Evolutionary conservation across 2,797 vertebrate species (phyloP), one percentile per base, ranked within the genome.

Genomic region (Crocidura indochinensis): DNA sequence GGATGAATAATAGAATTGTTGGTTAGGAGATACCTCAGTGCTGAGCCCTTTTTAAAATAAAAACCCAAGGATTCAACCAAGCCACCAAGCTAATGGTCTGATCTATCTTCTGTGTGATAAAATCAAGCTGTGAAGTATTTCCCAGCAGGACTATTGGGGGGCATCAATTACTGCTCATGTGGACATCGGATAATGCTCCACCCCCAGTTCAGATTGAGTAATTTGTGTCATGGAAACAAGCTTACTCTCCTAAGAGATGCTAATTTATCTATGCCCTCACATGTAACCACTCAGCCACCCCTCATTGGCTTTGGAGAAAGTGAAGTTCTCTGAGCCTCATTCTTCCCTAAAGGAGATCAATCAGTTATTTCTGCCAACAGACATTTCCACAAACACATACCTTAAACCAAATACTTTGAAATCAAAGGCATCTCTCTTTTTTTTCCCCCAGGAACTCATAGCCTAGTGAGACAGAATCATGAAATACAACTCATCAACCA

Each of bases 31-130:
- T 1, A 76, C 17, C 19, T 73, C 17, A 8, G 14, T 73, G 8
- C 44, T 87, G 31, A 69, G 26, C 67, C 51, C 20, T 82, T 88
- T 80, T 29, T 85, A 56, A 51, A 51, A 83, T 8, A 31, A 86
- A 96, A 90, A 81, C 26, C 15, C 49, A 83, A 84, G 74, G 65
- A 71, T 64, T 92, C 69, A 84, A 77, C 53, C 90, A 86, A 64
- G 24, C 20, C n/a, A 22, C 65, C 69, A 84, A 79, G 29, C 8
- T 49, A 82, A 88, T 75, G 60, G 49, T 60, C 83, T 90, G 56
- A 71, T 31, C 31, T 76, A 11, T 38, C 26, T 86, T 91, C 67
- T 38, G 17, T 85, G 11, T 60, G 81, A 91, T 51, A 71, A 88
- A 94, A 86, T 75, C 22, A 79, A 67, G 44, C 51, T 29, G 46